Evolutionary conservation across 1,140 invertebrate species (phyloP), one percentile per base, ranked within the genome.

Genomic region (Sarcophaga peregrina): DNA sequence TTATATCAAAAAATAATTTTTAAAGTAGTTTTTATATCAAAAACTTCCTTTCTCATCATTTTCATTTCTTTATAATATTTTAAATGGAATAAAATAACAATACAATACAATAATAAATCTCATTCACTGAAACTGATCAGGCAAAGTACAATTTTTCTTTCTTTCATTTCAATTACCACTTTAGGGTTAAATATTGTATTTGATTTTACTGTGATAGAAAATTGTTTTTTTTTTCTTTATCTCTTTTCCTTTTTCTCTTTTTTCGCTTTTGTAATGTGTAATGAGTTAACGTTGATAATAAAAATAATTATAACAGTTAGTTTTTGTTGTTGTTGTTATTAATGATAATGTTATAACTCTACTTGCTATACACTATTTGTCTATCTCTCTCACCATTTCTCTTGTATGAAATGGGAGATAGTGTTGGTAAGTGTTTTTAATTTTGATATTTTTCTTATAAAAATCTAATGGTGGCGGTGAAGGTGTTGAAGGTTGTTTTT

Each of bases 271-370:
- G 25, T 37, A 37, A 37, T 37, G 25, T 37, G 25, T 37, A 2
- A 37, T 37, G 25, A 37, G 25, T 37, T 37, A 37, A 37, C 25
- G 25, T 37, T 37, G 25, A 37, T 37, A 37, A 37, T 37, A 37
- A 37, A 37, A 37, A 37, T 37, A 37, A 37, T 37, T 37, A 37
- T 37, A 37, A 37, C 25, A 37, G 25, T 72, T 72, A 17, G 62
- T 72, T 11, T 72, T 62, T 15, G 4, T 72, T 78, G n/a, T 50
- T 78, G n/a, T 78, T 78, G 75, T 68, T 25, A 10, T 68, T 20
- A 37, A 20, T 68, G n/a, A 25, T 62, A 20, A 68, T 20, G 17
- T 37, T 37, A 37, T 37, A 37, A 37, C 25, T 37, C 25, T 37
- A 37, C 25, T 37, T 37, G 25, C 25, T 37, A 37, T 37, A 37